phyloP scores from a whole-genome alignment of 2,113 vertebrate genomes.

The Sorex fumeus region DNA sequence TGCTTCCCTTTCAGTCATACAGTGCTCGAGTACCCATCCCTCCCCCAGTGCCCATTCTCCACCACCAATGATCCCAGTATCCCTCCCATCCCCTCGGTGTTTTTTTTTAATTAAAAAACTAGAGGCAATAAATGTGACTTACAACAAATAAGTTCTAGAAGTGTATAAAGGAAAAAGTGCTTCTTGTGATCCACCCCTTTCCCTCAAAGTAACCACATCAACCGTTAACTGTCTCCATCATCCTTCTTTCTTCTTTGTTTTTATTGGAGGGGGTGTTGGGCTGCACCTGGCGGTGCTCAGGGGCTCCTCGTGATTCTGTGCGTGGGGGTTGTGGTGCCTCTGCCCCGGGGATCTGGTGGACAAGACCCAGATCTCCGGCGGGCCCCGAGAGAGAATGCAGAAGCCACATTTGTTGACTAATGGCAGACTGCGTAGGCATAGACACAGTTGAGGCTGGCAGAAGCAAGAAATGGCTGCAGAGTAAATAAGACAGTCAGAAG shows the following conservation, averaged over 20 bases:
- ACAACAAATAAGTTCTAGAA: constrained; percentile 5
- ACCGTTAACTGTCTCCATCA: neutral
- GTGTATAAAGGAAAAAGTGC: neutral
- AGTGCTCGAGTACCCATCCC: no score
- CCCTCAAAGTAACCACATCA: neutral
- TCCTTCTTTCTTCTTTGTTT: neutral
- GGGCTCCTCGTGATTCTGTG: no score
- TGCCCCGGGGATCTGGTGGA: no score
- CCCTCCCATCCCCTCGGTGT: no score
- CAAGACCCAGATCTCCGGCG: neutral
- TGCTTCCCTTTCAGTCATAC: no score
- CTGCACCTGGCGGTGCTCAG: no score
- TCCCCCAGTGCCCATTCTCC: no score
- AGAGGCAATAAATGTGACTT: constrained; percentile 10
- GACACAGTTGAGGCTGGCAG: neutral
- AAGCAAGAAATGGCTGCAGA: neutral
- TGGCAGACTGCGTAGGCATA: neutral
- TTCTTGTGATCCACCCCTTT: neutral
- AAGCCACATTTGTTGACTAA: neutral
- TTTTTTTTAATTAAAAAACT: no score
- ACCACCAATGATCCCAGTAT: no score
- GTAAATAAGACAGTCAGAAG: neutral
- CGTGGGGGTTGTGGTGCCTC: no score
- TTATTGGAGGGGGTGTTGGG: no score
- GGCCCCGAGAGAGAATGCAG: neutral